Percentiles rank a stretch among this genome's conserved stretches.
phyloP scores from a whole-genome alignment of 2,888 invertebrate genomes.

The Drosophila testacea region DNA sequence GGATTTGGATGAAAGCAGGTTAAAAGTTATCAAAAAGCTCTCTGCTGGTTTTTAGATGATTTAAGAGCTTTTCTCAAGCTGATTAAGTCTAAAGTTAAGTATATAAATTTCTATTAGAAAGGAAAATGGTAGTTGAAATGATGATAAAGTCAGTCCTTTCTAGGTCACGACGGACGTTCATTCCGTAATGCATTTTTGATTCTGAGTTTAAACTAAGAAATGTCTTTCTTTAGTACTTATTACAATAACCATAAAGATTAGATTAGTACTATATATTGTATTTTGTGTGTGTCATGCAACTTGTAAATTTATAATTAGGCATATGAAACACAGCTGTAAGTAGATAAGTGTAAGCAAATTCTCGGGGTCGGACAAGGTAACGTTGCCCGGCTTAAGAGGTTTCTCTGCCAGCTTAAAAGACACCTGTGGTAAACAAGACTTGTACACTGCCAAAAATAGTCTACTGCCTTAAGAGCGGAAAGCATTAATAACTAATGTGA shows the following conservation, averaged over 20 bases:
- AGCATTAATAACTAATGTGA: no score
- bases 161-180: no score
- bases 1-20: no score
- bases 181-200: no score
- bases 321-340: constrained; percentile 27
- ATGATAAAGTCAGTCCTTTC: no score
- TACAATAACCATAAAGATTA: not conserved
- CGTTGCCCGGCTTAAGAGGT: constrained; percentile 38
- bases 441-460: constrained; percentile 16
- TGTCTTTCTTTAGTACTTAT: not conserved
- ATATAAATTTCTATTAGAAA: no score
- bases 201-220: no score
- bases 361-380: constrained; percentile 27
- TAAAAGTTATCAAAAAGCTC: no score
- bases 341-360: constrained; percentile 21
- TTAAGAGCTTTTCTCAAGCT: no score
- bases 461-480: not conserved
- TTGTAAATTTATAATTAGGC: constrained; percentile 51
- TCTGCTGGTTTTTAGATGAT: no score
- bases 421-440: constrained; percentile 29
- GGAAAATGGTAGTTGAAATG: no score
- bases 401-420: not conserved
- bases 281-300: not conserved
- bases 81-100: no score
- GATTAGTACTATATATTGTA: not conserved